Base-by-base conservation (phyloP, 2,113 vertebrate species). In the Plestiodon gilberti region DNA sequence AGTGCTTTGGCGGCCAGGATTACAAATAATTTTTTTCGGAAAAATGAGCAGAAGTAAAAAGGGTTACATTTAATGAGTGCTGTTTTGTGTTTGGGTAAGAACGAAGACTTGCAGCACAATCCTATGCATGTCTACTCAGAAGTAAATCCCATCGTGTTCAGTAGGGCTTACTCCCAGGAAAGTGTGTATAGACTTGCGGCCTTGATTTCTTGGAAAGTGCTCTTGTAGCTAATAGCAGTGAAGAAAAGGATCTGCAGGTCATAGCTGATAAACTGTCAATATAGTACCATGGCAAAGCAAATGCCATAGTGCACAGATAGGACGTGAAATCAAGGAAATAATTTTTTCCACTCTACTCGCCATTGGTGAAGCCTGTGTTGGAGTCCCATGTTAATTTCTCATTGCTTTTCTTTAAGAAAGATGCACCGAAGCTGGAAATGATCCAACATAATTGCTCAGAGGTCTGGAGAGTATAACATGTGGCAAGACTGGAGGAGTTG, bases 391-490 rank as follows among this genome's bases (percentile, higher is more conserved):
- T 78, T 28, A 28, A 67, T 67, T 28, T n/a, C 65, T 67, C 67
- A 70, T 59, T 79, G 76, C 35, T 52, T 13, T 20, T 61, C 65
- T 85, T 79, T 76, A 70, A 17, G 40, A 70, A 85, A 43, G 48
- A 69, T 28, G 18, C 23, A 67, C 77, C 18, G 43, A 67, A 77
- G n/a, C 62, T 84, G 82, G 30, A 76, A 48, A 25, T 35, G 23
- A 65, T 76, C 61, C 30, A 69, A 38, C 25, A 40, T 22, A 79
- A 61, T 61, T 59, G 10, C 52, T 57, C 18, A 70, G 52, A 43
- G 11, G 28, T 78, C 76, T 85, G 84, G 84, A 79, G 48, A 78
- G n/a, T 70, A n/a, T 85, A 64, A 57, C 18, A 59, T 40, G 3
- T 70, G 78, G n/a, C 33, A 43, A n/a, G 75, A 38, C 61, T 78